A percentile compares a stretch with the other conserved stretches of the same genome.
These are phyloP conservation scores for Tenualosa thibaudeaui DNA, from an alignment of 2,797 vertebrate genomes.

Conservation along the genomic window DNA sequence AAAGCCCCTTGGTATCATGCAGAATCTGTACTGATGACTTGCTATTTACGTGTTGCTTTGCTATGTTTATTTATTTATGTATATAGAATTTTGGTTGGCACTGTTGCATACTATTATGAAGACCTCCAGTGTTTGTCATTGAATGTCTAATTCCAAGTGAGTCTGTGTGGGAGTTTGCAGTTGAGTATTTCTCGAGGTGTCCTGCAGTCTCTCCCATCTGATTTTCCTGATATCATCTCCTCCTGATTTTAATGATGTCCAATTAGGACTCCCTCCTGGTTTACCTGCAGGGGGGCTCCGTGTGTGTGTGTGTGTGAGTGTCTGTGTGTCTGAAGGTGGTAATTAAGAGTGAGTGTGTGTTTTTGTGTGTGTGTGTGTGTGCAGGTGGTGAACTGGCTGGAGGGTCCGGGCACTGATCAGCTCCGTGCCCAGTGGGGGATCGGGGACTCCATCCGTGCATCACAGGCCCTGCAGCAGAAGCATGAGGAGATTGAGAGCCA, in stretches of 20 bases:
- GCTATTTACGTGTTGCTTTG: neutral
- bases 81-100: neutral
- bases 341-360: neutral
- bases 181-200: neutral
- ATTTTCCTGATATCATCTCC: neutral
- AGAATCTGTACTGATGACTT: neutral
- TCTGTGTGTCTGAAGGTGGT: neutral
- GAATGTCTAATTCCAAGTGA: neutral
- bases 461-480: conserved; percentile 95
- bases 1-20: neutral
- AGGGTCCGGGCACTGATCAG: conserved; percentile 96
- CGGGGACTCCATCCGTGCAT: conserved; percentile 93
- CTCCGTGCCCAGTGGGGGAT: conserved; percentile 94
- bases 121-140: neutral
- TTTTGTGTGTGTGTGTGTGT: conserved; percentile 29
- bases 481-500: conserved; percentile 98
- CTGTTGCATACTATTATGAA: neutral
- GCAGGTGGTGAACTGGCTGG: conserved; percentile 97
- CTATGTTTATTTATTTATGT: neutral
- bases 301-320: neutral
- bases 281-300: neutral
- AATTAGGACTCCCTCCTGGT: neutral
- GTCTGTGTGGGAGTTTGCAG: neutral
- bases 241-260: conserved; percentile 4
- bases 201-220: neutral